Conservation (phyloP, 2,113 vertebrate genomes). For the Coracopsis vasa region DNA sequence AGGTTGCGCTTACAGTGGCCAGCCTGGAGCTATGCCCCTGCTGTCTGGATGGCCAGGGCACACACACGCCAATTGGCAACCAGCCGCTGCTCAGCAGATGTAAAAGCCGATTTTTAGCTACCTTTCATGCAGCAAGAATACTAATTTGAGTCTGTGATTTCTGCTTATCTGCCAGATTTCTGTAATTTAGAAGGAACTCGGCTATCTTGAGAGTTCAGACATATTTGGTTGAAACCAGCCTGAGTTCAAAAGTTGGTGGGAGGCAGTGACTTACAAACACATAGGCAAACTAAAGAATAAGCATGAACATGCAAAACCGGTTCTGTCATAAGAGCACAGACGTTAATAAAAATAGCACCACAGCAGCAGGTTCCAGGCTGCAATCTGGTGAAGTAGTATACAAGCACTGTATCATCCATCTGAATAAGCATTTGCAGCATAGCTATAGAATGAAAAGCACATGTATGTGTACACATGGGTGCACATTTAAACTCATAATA, state of each 20-base stretch:
- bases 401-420: not conserved
- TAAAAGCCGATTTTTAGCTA: not conserved
- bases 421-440: not conserved
- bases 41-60: not conserved
- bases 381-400: not conserved
- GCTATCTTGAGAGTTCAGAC: not conserved
- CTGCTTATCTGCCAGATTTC: not conserved
- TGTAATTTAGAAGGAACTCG: not conserved
- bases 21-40: not conserved
- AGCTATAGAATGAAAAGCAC: not conserved
- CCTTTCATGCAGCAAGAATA: not conserved
- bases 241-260: not conserved
- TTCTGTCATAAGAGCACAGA: not conserved
- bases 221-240: not conserved
- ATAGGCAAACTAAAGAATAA: not conserved
- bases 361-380: not conserved
- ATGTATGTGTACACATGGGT: rapidly evolving
- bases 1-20: not conserved
- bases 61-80: not conserved
- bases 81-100: not conserved
- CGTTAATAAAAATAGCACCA: not conserved
- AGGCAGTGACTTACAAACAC: not conserved
- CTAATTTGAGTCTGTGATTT: not conserved
- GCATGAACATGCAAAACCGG: not conserved
- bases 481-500: not conserved